Conservation (phyloP, 1,140 invertebrate genomes). For the Macrobrachium rosenbergii region DNA sequence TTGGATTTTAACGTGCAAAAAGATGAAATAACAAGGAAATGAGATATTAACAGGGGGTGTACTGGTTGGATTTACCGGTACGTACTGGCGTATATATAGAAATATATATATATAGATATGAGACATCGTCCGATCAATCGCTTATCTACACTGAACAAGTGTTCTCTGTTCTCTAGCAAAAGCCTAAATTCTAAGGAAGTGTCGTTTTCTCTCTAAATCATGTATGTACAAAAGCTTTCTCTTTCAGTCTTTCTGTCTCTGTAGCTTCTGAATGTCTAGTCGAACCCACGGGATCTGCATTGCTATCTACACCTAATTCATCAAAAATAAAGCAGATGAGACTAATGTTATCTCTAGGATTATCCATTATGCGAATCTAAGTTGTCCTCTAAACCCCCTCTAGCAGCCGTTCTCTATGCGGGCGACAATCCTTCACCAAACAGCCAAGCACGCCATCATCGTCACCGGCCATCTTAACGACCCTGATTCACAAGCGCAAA, state of each 20-base stretch:
- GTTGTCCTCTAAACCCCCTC: constrained; percentile 43
- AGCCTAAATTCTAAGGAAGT: constrained; percentile 16
- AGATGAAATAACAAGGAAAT: constrained; percentile 61
- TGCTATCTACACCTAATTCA: constrained; percentile 49
- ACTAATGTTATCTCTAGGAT: constrained; percentile 22
- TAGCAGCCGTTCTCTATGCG: constrained; percentile 50
- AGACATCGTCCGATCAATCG: background rate
- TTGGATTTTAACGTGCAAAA: constrained; percentile 63
- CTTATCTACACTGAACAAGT: background rate
- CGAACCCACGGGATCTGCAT: background rate
- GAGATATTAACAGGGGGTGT: constrained; percentile 51
- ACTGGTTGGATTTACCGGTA: constrained; percentile 45
- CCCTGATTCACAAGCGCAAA: too few species aligned
- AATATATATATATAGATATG: background rate
- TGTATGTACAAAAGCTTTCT: constrained; percentile 39
- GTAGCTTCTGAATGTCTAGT: constrained; percentile 7
- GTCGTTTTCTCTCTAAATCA: constrained; percentile 29
- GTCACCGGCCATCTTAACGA: too few species aligned
- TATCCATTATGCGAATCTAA: constrained; percentile 48
- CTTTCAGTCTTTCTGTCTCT: constrained; percentile 5
- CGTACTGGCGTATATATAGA: background rate
- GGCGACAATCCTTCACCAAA: too few species aligned
- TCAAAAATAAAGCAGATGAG: background rate
- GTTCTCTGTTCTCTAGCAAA: constrained; percentile 17
- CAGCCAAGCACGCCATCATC: too few species aligned